phyloP scores from a whole-genome alignment of 2,888 invertebrate species.

The Drosophila antonietae region DNA sequence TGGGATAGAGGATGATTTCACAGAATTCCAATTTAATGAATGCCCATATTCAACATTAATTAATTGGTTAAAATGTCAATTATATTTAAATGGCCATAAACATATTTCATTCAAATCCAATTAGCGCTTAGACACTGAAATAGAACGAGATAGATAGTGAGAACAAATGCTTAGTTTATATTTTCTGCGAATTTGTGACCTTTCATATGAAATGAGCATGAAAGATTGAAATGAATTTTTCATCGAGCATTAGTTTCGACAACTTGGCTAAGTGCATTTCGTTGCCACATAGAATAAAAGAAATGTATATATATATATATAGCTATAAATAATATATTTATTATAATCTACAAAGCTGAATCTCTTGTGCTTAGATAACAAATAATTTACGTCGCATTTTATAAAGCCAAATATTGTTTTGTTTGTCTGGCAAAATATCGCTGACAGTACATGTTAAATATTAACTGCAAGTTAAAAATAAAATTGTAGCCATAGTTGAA shows the following conservation, averaged over 20 bases:
- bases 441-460: constrained; percentile 20
- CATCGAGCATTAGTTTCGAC: constrained; percentile 27
- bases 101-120: neutral
- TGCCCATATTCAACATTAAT: neutral
- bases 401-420: constrained; percentile 46
- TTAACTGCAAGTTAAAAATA: constrained; percentile 2
- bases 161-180: neutral
- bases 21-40: too few species aligned
- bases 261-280: constrained; percentile 45
- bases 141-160: neutral
- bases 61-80: too few species aligned
- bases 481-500: constrained; percentile 2
- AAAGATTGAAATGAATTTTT: constrained; percentile 4
- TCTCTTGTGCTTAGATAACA: constrained; percentile 55
- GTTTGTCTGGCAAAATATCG: constrained; percentile 53
- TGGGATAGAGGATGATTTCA: too few species aligned
- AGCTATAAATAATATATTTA: neutral
- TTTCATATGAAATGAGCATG: neutral
- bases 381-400: constrained; percentile 55
- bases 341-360: constrained; percentile 3
- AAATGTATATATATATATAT: constrained; percentile 11
- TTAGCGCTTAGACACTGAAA: neutral
- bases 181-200: neutral
- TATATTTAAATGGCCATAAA: too few species aligned
- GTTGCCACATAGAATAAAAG: constrained; percentile 13